These are phyloP conservation scores for Strix aluco DNA, from an alignment of 2,113 vertebrate species.

Conservation along the genomic window DNA sequence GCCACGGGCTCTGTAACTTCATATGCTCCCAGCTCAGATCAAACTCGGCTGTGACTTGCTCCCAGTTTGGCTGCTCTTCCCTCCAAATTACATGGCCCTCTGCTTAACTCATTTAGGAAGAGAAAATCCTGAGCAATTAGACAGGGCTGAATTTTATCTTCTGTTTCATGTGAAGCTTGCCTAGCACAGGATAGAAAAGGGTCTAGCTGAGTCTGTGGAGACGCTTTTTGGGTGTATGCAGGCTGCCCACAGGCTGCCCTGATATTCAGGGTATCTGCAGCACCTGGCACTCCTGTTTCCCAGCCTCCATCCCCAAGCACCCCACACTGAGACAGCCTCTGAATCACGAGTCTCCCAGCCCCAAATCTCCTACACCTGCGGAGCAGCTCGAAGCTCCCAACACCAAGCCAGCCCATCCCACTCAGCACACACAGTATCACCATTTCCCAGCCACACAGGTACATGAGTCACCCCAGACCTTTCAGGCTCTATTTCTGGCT, in stretches of 20 bases:
- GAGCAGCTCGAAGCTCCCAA: not conserved
- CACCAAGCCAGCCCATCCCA: not conserved
- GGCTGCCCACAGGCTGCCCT: not conserved
- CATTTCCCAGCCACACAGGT: not conserved
- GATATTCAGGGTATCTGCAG: not conserved
- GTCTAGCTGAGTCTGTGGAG: not conserved
- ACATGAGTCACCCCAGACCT: not conserved
- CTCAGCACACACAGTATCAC: not conserved
- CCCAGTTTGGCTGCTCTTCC: not conserved
- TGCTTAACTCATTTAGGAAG: not conserved
- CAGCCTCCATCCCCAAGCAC: not conserved
- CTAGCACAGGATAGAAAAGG: not conserved
- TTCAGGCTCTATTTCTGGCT: not conserved
- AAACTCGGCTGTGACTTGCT: not conserved
- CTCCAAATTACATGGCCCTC: not conserved
- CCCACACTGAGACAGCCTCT: not conserved
- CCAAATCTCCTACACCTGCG: not conserved
- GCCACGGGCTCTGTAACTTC: not conserved
- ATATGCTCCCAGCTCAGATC: rapidly evolving
- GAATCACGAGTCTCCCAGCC: not conserved
- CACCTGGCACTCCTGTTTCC: not conserved
- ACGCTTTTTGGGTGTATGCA: not conserved
- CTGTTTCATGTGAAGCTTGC: not conserved
- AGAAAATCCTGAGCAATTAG: not conserved
- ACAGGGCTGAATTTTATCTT: not conserved